Conservation (phyloP, 2,113 vertebrate species). For the Probosciger aterrimus region DNA sequence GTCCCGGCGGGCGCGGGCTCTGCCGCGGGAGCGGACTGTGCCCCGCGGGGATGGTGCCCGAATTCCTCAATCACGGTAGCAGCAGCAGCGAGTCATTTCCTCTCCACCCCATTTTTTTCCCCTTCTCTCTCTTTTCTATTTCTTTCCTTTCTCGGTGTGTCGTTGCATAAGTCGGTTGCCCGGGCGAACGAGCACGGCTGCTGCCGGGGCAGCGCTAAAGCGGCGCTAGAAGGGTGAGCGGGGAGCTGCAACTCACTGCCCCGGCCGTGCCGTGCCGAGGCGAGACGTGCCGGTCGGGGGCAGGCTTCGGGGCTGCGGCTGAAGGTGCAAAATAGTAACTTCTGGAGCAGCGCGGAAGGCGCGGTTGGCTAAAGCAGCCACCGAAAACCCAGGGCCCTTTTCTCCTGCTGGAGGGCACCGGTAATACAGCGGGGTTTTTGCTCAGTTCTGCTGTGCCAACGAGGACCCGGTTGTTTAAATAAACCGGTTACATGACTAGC, state of each 20-base stretch:
- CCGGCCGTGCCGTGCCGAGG: not conserved
- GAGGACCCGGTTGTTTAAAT: not conserved
- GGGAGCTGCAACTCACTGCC: not conserved
- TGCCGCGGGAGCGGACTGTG: not conserved
- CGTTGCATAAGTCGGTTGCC: constrained; percentile 65
- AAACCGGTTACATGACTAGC: not conserved
- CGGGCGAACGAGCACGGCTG: constrained; percentile 34
- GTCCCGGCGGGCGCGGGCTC: not conserved
- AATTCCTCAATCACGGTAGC: constrained; percentile 64
- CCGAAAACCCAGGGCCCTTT: not conserved
- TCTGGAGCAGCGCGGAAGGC: not conserved
- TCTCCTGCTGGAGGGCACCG: not conserved
- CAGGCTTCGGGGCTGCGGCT: not conserved
- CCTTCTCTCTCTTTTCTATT: accelerated
- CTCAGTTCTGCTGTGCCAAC: not conserved
- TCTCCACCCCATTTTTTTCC: not conserved
- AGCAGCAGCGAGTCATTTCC: constrained; percentile 65
- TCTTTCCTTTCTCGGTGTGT: not conserved
- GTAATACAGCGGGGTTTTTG: not conserved
- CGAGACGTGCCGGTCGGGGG: not conserved
- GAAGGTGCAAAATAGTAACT: not conserved
- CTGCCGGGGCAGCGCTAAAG: constrained; percentile 34
- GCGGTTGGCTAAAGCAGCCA: not conserved
- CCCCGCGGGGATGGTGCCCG: not conserved
- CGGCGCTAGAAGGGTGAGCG: not conserved